Evolutionary conservation across 2,888 invertebrate genomes (phyloP).

Genomic region (Busseola fusca): DNA sequence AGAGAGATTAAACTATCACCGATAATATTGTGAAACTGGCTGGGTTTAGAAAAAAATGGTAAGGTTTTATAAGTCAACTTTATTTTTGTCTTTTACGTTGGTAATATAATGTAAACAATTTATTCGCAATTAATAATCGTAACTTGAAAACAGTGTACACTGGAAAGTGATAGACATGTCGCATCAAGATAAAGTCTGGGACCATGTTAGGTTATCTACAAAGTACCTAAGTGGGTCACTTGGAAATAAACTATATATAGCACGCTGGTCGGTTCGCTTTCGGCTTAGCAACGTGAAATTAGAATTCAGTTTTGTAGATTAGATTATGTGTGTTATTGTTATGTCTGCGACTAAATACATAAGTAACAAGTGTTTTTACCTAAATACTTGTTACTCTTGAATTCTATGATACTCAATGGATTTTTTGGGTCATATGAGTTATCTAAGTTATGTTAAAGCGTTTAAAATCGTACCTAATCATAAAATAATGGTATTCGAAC

Average conservation of each 20-base stretch:
- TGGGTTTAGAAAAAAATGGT: neutral
- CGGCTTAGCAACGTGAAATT: constrained; percentile 53
- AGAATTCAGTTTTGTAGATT: constrained; percentile 41
- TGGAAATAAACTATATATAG: constrained; percentile 61
- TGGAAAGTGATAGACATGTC: constrained; percentile 67
- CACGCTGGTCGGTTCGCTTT: constrained; percentile 39
- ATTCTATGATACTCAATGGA: no score
- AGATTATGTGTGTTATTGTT: constrained; percentile 39
- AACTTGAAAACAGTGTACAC: constrained; percentile 28
- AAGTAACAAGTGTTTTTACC: constrained; percentile 6
- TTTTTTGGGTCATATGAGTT: neutral
- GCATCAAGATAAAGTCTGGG: constrained; percentile 65
- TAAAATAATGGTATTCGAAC: neutral
- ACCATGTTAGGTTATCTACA: constrained; percentile 65
- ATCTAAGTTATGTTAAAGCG: neutral
- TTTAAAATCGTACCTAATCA: neutral
- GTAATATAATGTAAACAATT: neutral
- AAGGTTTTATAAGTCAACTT: neutral
- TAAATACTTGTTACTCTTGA: no score
- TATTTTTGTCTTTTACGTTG: neutral
- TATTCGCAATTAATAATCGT: constrained; percentile 14
- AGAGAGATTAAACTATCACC: neutral
- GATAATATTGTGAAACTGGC: neutral
- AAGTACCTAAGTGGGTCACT: constrained; percentile 57
- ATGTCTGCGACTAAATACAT: constrained; percentile 4